Conservation (phyloP, 1,140 invertebrate genomes). For the Caenorhabditis briggsae region DNA sequence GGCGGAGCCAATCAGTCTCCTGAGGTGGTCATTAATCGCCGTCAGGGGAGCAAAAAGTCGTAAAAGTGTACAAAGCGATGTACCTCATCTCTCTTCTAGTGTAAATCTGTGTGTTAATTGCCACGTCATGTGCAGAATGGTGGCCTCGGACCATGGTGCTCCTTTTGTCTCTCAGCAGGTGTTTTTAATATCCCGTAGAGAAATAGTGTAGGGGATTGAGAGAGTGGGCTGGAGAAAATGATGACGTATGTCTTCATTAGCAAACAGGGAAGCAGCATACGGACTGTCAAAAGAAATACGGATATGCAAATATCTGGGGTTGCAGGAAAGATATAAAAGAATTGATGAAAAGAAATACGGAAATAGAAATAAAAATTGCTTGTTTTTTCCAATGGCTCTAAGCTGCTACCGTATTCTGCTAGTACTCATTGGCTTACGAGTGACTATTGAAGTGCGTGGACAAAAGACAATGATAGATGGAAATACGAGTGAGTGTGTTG, state of each 20-base stretch:
- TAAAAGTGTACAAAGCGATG: slow-evolving; percentile 42
- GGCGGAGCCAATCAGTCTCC: slow-evolving; percentile 37
- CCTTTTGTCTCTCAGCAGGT: slow-evolving; percentile 57
- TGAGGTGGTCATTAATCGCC: slow-evolving; percentile 28
- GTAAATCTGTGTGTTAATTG: slow-evolving; percentile 38
- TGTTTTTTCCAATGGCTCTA: not conserved
- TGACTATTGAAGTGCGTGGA: slow-evolving; percentile 18
- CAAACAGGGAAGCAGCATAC: not conserved
- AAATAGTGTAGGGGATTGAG: slow-evolving; percentile 37
- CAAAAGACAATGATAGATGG: not conserved
- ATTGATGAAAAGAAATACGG: not conserved
- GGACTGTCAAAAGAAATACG: not conserved
- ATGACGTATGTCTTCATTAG: slow-evolving; percentile 20
- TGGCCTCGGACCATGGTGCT: not conserved
- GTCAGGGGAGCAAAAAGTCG: not conserved
- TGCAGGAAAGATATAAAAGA: not conserved
- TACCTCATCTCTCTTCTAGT: not conserved
- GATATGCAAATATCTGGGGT: not conserved
- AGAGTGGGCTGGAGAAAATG: not conserved
- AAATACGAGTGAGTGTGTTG: slow-evolving; percentile 10
- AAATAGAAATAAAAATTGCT: not conserved
- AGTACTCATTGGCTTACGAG: not conserved
- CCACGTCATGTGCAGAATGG: not conserved
- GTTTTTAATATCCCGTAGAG: slow-evolving; percentile 63
- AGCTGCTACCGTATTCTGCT: not conserved